Conservation (phyloP, 2,113 vertebrate species). For the Mirza zaza region DNA sequence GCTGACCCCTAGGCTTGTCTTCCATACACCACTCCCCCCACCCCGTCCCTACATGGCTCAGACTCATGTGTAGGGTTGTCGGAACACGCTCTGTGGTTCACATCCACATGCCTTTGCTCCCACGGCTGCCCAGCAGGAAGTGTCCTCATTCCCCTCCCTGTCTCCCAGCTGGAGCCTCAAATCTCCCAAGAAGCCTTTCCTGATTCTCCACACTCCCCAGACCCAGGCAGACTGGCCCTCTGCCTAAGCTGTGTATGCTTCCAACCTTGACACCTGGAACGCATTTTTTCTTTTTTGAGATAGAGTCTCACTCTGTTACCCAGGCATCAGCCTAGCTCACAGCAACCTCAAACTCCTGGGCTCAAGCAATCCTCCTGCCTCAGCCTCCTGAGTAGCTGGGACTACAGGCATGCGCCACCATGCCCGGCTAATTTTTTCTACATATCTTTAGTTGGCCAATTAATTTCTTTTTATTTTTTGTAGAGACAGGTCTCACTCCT, state of each 20-base stretch:
- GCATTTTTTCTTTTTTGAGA: no score
- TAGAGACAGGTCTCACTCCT: no score
- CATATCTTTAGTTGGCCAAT: no score
- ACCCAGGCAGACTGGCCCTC: not conserved
- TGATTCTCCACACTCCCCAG: not conserved
- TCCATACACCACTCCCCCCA: not conserved
- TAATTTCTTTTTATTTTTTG: no score
- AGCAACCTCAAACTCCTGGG: no score
- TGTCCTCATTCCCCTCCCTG: not conserved
- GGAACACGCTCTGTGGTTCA: not conserved
- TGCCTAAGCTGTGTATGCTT: not conserved
- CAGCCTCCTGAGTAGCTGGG: no score
- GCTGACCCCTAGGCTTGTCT: not conserved
- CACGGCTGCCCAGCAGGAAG: not conserved
- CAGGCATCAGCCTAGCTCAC: no score
- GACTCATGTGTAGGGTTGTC: not conserved
- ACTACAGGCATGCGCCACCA: no score
- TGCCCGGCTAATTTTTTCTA: no score
- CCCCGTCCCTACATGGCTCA: fast-evolving
- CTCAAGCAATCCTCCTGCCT: no score
- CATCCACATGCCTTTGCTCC: not conserved
- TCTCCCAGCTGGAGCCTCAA: not conserved
- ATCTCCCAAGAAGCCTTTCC: not conserved
- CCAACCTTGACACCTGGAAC: not conserved
- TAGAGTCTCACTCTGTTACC: no score